Evolutionary conservation across 2,113 vertebrate genomes (phyloP), one percentile per base, ranked within the genome.

Genomic region (Nyctibius bracteatus): DNA sequence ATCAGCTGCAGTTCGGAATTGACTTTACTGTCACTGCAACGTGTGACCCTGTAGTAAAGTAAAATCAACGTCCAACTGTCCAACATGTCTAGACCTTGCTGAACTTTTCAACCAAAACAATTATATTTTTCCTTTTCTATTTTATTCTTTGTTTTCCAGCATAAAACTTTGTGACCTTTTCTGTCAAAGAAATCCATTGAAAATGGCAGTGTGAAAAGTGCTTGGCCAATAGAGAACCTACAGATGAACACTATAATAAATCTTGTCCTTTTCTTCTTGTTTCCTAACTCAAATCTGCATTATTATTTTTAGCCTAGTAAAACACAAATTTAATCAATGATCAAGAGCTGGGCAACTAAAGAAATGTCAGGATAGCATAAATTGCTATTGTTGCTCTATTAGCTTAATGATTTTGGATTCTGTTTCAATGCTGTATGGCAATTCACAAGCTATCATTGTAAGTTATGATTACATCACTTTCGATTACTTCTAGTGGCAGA

Each of bases 81-180:
- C 91, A 92, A 54, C 0, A 0, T 80, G 49, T 90, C 77, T 80
- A 75, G 79, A 96, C 82, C 86, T 89, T 81, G 39, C 66, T 96
- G 85, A 96, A 91, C 79, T 90, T 96, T 93, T 92, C 87, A 95
- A 47, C 72, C 63, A 92, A 82, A 93, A 81, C 75, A 92, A 90
- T 96, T 94, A 79, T 92, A 92, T 94, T 94, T 86, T 62, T 90
- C 17, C 16, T 91, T 93, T 95, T 66, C 88, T 91, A 49, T 86
- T 96, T 92, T 58, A 73, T 71, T 89, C 73, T 92, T 95, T 94
- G 71, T 91, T 96, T 96, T 90, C 30, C 25, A 78, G 10, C 31
- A 82, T 67, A 94, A 94, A 79, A 85, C 73, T 85, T 46, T 41
- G 12, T 93, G 89, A 95, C 91, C 94, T 96, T 95, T 96, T 90